Base-by-base conservation (phyloP, 2,888 invertebrate genomes). In the Leptopterna dolabrata region DNA sequence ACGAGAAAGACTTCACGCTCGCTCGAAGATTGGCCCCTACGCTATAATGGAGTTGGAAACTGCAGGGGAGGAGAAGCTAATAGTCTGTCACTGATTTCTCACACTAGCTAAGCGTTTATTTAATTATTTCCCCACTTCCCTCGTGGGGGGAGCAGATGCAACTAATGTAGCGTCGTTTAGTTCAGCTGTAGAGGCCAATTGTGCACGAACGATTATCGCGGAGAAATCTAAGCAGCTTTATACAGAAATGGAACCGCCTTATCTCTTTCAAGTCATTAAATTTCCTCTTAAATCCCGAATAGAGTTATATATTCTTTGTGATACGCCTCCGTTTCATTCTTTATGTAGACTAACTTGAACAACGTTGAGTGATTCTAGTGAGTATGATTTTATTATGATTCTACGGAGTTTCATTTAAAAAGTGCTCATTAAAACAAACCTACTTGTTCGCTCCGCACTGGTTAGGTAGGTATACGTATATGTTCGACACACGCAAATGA, bases 61-160 rank as follows among this genome's bases (percentile, higher is more conserved):
- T 27, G 30, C 36, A 30, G 76, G 76, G 76, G 36, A 36, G 76
- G 29, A 76, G 36, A n/a, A 76, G 76, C 76, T 76, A 76, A 76
- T 76, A 76, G 76, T 76, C 76, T 76, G 76, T 76, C 76, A 76
- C 76, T 76, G 76, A 76, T 47, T 76, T 76, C 76, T 76, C 76
- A 76, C 76, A 76, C 76, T 30, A 76, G 76, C 76, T 27, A 36
- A 76, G 36, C 76, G 29, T 30, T 76, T 76, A 76, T 76, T 76
- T 76, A 76, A 76, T 76, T 76, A 76, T 36, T 36, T 76, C 76
- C 76, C 76, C 29, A 16, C 76, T n/a, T 27, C 76, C 16, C 30
- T 16, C 13, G 13, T n/a, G n/a, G 36, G 16, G 76, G 76, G 30
- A 76, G 76, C 76, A 76, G 76, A 76, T 76, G 76, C 76, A 76